Evolutionary conservation across 2,113 vertebrate genomes (phyloP).

Genomic region (Mola mola): DNA sequence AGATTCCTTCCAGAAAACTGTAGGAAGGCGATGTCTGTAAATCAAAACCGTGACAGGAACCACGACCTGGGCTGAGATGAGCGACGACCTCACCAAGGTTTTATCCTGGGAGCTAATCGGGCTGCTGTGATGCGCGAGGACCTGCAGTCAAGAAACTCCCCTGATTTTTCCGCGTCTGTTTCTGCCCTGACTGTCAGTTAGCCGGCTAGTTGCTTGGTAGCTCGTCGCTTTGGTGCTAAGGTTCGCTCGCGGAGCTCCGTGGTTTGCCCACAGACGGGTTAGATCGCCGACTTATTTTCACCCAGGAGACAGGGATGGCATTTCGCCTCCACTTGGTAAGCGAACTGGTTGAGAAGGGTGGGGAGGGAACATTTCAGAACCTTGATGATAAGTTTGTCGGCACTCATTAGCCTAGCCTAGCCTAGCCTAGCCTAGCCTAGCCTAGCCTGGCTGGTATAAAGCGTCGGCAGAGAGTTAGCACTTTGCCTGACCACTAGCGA

Average conservation of each 20-base stretch:
- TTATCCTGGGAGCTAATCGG: conserved; percentile 24
- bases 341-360: conserved; percentile 50
- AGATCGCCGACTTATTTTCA: conserved; percentile 33
- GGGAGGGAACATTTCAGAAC: conserved; percentile 39
- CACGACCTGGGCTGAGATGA: conserved; percentile 1
- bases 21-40: conserved; percentile 49
- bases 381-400: conserved; percentile 69
- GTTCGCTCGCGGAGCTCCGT: conserved; percentile 8
- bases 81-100: conserved; percentile 22
- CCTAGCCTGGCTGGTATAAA: conserved; percentile 53
- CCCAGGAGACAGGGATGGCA: conserved; percentile 54
- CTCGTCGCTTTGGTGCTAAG: conserved; percentile 44
- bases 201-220: conserved; percentile 60
- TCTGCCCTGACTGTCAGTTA: conserved; percentile 71
- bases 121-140: conserved; percentile 64
- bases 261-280: conserved; percentile 15
- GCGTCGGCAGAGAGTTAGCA: conserved; percentile 49
- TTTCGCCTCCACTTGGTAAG: conserved; percentile 47
- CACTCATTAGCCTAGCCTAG: conserved; percentile 67
- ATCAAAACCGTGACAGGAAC: not conserved
- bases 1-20: conserved; percentile 68
- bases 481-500: conserved; percentile 46
- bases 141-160: conserved; percentile 69
- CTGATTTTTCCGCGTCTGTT: conserved; percentile 73
- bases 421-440: conserved; percentile 66